phyloP scores from a whole-genome alignment of 2,888 invertebrate species.

The Zeuzera pyrina region DNA sequence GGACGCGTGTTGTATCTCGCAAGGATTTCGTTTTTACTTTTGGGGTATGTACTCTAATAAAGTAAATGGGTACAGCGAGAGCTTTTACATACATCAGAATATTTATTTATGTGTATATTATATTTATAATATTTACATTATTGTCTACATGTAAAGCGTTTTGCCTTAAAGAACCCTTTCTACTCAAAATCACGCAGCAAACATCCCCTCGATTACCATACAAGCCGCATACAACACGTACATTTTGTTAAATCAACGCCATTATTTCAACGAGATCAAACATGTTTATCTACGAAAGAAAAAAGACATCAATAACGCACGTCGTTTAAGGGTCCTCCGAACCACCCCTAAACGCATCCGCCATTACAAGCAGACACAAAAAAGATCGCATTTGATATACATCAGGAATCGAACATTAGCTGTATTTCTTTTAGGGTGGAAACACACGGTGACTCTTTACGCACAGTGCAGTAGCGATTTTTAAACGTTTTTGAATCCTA shows the following conservation, averaged over 20 bases:
- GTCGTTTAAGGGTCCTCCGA: slow-evolving; percentile 37
- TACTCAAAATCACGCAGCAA: slow-evolving; percentile 1
- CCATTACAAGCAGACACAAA: slow-evolving; percentile 34
- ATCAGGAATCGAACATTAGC: slow-evolving; percentile 66
- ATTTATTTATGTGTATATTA: no score
- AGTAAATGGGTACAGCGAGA: no score
- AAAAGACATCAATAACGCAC: slow-evolving; percentile 58
- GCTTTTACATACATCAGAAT: no score
- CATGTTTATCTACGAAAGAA: slow-evolving; percentile 60
- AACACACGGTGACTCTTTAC: slow-evolving; percentile 23
- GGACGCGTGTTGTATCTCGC: no score
- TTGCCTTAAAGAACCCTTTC: no score
- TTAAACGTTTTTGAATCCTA: no score
- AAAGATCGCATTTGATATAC: slow-evolving; percentile 61
- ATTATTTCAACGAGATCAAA: slow-evolving; percentile 29
- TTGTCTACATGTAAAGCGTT: no score
- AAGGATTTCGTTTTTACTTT: no score
- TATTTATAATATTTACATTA: no score
- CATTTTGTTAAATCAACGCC: slow-evolving; percentile 37
- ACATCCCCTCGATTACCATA: neutral
- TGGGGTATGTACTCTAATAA: no score
- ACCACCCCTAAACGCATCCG: slow-evolving; percentile 26
- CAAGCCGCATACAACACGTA: neutral
- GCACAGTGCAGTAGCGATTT: no score
- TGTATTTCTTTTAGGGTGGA: slow-evolving; percentile 19